phyloP scores from a whole-genome alignment of 2,888 invertebrate species.

The Drosophila formosana region DNA sequence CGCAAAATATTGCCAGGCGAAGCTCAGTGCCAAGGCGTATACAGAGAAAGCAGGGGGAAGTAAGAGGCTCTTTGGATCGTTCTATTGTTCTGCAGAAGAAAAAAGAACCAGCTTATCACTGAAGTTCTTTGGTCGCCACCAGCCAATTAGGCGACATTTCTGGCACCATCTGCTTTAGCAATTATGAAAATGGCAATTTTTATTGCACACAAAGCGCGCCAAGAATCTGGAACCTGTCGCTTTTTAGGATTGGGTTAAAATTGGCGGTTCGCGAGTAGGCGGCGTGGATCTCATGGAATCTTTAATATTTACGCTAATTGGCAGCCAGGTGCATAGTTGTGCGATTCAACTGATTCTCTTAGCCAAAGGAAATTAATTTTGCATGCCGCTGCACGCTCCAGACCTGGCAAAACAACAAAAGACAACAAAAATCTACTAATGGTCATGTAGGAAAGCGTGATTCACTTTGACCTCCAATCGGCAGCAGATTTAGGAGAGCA shows the following conservation, averaged over 20 bases:
- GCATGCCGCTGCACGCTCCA: constrained; percentile 78
- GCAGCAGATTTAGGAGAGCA: constrained; percentile 4
- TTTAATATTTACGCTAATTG: constrained; percentile 82
- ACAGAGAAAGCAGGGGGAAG: too few relatives aligned
- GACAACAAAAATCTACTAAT: constrained; percentile 61
- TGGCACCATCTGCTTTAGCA: constrained; percentile 78
- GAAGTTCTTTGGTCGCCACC: constrained; percentile 22
- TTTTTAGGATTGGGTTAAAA: neutral
- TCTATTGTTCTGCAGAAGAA: constrained; percentile 72
- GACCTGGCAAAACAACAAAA: constrained; percentile 15
- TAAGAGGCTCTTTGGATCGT: constrained; percentile 35
- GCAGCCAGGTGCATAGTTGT: constrained; percentile 79
- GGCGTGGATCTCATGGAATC: constrained; percentile 54
- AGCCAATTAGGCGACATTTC: constrained; percentile 82
- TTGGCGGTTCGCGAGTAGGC: neutral
- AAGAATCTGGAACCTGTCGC: constrained; percentile 47
- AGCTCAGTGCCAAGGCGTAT: constrained; percentile 25
- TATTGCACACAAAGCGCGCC: constrained; percentile 70
- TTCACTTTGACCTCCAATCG: constrained; percentile 78
- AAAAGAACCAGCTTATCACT: constrained; percentile 62
- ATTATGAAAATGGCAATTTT: constrained; percentile 82
- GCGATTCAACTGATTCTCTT: constrained; percentile 39
- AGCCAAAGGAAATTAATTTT: constrained; percentile 71
- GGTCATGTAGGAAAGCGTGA: constrained; percentile 77
- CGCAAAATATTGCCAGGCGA: constrained; percentile 64